These are phyloP conservation scores for Rhyzopertha dominica DNA, from an alignment of 1,140 invertebrate genomes.

Conservation along the genomic window DNA sequence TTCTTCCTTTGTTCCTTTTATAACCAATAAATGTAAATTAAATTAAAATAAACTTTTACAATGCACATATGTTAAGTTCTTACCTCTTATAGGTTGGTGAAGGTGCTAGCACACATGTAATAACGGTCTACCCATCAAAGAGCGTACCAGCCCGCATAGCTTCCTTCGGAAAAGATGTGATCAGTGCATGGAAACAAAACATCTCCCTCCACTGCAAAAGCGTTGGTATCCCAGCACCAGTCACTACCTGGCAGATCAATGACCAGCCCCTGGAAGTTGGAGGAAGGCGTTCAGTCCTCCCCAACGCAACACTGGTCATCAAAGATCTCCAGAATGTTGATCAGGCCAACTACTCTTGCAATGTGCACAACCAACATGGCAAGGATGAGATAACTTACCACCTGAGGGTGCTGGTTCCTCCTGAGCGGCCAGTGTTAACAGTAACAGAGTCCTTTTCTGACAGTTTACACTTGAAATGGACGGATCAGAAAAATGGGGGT, in stretches of 20 bases:
- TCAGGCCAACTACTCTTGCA: slow-evolving; percentile 88
- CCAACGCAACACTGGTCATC: slow-evolving; percentile 67
- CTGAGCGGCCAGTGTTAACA: slow-evolving; percentile 59
- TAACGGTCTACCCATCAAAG: slow-evolving; percentile 70
- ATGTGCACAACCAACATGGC: slow-evolving; percentile 77
- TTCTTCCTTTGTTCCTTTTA: no score
- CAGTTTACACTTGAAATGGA: slow-evolving; percentile 55
- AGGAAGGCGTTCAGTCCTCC: slow-evolving; percentile 58
- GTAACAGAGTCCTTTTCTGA: slow-evolving; percentile 68
- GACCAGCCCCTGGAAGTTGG: slow-evolving; percentile 64
- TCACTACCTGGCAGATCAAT: slow-evolving; percentile 69
- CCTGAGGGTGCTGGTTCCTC: slow-evolving; percentile 63
- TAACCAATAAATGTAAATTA: no score
- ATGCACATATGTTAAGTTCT: not conserved
- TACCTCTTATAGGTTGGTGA: slow-evolving; percentile 61
- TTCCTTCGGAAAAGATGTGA: slow-evolving; percentile 70
- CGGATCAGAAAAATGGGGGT: slow-evolving; percentile 63
- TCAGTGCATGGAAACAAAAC: slow-evolving; percentile 81
- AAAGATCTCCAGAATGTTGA: slow-evolving; percentile 70
- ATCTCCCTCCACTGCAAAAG: slow-evolving; percentile 72
- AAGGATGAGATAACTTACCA: slow-evolving; percentile 77
- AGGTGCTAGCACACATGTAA: slow-evolving; percentile 69
- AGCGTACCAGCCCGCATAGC: slow-evolving; percentile 77
- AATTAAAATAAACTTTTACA: no score
- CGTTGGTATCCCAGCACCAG: slow-evolving; percentile 70